Base-by-base conservation (phyloP, 2,113 vertebrate genomes). In the Dromaius novaehollandiae region DNA sequence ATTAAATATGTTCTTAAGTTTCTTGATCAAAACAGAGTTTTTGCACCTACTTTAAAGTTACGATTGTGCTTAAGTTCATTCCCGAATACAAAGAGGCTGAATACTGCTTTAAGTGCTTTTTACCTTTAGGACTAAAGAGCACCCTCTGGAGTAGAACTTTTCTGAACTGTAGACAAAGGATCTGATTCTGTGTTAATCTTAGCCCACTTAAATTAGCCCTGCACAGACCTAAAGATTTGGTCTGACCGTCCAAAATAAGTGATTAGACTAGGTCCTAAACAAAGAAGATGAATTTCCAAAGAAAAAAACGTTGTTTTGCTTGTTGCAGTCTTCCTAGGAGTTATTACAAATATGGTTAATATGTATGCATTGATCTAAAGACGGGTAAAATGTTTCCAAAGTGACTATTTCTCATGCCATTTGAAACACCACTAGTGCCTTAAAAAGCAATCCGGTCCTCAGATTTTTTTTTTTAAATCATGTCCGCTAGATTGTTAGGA, bases 31-130 rank as follows among this genome's bases (percentile, higher is more conserved):
- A 96, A 64, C 36, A 71, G 53, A 22, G 56, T 2, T 3, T 22
- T 85, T 79, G 48, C 78, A 94, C 61, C 34, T 60, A 71, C 58
- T 77, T 84, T 64, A 65, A 56, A 91, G 38, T 36, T 74, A 88
- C 24, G 93, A 63, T 44, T 70, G 44, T 51, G 65, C 58, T 69
- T 50, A 74, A 86, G 34, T 44, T 82, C 82, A 64, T 93, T 78
- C 51, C 90, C 78, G 60, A 88, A 64, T 42, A 84, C 36, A 15
- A 44, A 74, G 11, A 56, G n/a, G 56, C 40, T 86, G 56, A 34
- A 34, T 58, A 22, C 36, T 48, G 48, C n/a, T 48, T 58, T 58
- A 80, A 66, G 76, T 30, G 24, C 5, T 50, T 86, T 83, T 50
- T 11, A 40, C 40, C 20, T 65, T 69, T 17, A 80, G 40, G 40